Percentiles rank a stretch among this genome's conserved stretches.
Conservation (phyloP, 2,113 vertebrate genomes). For the Callocephalon fimbriatum region DNA sequence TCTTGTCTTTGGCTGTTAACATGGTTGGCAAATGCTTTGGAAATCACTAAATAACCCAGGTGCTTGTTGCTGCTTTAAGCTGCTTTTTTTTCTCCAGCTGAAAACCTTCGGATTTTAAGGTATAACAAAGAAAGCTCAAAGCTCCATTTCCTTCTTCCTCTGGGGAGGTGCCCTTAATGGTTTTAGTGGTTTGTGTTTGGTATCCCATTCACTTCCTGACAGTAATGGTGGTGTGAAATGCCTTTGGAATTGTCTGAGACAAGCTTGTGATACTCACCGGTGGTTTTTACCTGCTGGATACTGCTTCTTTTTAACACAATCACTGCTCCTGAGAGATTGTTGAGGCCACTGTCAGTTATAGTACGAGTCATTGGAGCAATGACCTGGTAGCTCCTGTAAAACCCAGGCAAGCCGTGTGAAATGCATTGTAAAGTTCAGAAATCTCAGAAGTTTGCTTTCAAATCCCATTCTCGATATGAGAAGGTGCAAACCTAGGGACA, state of each 20-base stretch:
- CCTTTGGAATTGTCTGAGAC: not conserved
- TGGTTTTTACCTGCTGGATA: not conserved
- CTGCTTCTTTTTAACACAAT: not conserved
- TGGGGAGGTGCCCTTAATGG: not conserved
- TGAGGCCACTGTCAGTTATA: not conserved
- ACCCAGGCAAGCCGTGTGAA: not conserved
- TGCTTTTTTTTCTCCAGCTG: not conserved
- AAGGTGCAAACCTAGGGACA: not conserved
- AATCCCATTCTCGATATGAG: not conserved
- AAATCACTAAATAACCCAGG: not conserved
- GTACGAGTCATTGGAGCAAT: not conserved
- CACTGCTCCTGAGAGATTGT: not conserved
- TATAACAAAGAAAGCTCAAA: not conserved
- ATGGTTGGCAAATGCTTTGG: not conserved
- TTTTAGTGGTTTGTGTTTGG: not conserved
- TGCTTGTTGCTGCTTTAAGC: not conserved
- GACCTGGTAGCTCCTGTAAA: not conserved
- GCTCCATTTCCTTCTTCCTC: not conserved
- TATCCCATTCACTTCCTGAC: not conserved
- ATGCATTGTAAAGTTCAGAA: rapidly evolving
- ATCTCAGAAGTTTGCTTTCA: not conserved
- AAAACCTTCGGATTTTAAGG: not conserved
- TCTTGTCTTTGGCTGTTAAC: not conserved
- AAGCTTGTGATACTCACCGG: not conserved
- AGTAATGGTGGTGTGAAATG: not conserved